Percentiles rank a stretch among this genome's conserved stretches.
phyloP scores from a whole-genome alignment of 2,888 invertebrate genomes.

The Monoplex corrugatus region DNA sequence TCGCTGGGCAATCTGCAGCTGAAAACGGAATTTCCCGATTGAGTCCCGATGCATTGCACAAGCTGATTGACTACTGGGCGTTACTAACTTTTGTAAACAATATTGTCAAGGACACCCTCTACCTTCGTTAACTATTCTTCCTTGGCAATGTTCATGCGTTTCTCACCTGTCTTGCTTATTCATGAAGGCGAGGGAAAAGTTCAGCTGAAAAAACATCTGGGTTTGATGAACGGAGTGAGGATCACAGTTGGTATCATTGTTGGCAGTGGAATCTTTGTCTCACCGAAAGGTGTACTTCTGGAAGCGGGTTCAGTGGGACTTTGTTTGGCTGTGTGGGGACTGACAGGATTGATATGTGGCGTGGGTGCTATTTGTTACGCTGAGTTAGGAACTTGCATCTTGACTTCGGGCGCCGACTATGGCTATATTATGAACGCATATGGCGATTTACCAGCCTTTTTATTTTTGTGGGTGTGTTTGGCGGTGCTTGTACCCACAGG shows the following conservation, averaged over 20 bases:
- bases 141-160: no score
- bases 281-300: slow-evolving; percentile 92
- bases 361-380: slow-evolving; percentile 98
- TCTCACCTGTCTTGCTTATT: no score
- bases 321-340: slow-evolving; percentile 93
- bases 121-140: no score
- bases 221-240: slow-evolving; percentile 92
- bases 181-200: slow-evolving; percentile 26
- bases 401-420: slow-evolving; percentile 97
- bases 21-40: no score
- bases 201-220: slow-evolving; percentile 91
- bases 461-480: slow-evolving; percentile 96
- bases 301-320: slow-evolving; percentile 94
- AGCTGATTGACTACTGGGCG: no score
- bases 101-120: no score
- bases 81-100: no score
- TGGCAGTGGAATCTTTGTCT: slow-evolving; percentile 97
- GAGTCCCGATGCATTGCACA: no score
- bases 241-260: slow-evolving; percentile 97
- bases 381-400: slow-evolving; percentile 98
- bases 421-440: slow-evolving; percentile 95
- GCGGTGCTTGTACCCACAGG: slow-evolving; percentile 95
- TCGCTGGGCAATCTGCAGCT: no score
- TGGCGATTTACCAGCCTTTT: slow-evolving; percentile 93
- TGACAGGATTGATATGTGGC: slow-evolving; percentile 93